Base-by-base conservation (phyloP, 2,888 invertebrate genomes). In the Auanema freiburgensis region DNA sequence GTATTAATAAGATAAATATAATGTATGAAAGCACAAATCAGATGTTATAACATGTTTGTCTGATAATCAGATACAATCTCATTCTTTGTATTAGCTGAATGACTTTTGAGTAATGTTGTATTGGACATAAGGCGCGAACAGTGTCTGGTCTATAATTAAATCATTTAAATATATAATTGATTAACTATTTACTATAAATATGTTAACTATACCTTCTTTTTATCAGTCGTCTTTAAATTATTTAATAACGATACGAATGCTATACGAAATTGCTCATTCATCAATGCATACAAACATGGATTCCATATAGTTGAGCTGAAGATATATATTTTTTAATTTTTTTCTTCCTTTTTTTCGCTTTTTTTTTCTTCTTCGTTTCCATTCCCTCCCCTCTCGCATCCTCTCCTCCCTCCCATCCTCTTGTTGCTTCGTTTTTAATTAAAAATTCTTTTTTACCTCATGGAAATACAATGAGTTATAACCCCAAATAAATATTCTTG, bases 391-490 rank as follows among this genome's bases (percentile, higher is more conserved):
- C 12, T 12, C 12, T 14, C 12, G 12, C 43, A 43, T 43, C 43
- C 43, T 14, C 43, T 43, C 12, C 43, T 14, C 12, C 12, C 12
- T 43, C 14, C 46, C 55, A 53, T 46, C 33, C 54, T 49, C 41
- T 18, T 18, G 23, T 14, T 41, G 18, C 12, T 50, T 10, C 23
- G 6, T 55, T n/a, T 24, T n/a, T 41, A 58, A 40, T 43, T 40
- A 12, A 18, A 40, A 44, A 24, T 50, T 12, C 33, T 33, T 14
- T 57, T 65, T 63, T 46, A 77, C 79, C 75, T 78, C 70, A 81
- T 82, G n/a, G 81, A 82, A 46, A 81, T 79, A 66, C 77, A 78
- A 56, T 81, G 81, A 10, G 79, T 79, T 25, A 82, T 76, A 23
- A 80, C 64, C 49, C 82, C 82, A 51, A 71, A 80, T 8, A 82